Conservation (phyloP, 2,888 invertebrate species). For the Synergus laeviventris region DNA sequence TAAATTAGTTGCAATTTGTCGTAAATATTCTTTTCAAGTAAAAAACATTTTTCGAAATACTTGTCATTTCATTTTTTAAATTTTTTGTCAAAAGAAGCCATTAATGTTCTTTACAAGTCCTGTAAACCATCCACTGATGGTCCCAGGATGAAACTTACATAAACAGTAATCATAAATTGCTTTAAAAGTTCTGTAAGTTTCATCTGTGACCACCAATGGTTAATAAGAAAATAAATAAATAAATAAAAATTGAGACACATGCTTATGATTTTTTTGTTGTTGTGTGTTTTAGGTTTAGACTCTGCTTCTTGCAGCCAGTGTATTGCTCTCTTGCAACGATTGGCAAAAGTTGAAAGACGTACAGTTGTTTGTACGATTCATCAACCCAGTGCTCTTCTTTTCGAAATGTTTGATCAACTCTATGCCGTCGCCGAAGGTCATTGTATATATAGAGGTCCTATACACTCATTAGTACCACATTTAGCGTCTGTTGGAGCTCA, state of each 20-base stretch:
- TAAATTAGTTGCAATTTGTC: background rate
- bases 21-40: background rate
- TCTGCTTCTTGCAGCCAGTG: conserved; percentile 92
- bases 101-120: too few species aligned
- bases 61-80: too few species aligned
- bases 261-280: background rate
- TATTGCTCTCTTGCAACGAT: conserved; percentile 85
- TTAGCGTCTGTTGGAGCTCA: conserved; percentile 84
- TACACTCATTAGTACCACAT: conserved; percentile 86
- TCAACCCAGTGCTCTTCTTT: conserved; percentile 93
- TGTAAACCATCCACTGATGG: too few species aligned
- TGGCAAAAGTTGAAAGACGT: conserved; percentile 88
- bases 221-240: too few species aligned
- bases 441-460: conserved; percentile 90
- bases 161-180: too few species aligned
- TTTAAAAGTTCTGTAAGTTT: too few species aligned
- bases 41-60: too few species aligned
- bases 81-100: too few species aligned
- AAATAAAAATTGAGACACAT: too few species aligned
- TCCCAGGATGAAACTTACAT: too few species aligned
- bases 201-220: too few species aligned
- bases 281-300: conserved; percentile 84
- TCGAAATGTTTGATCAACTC: conserved; percentile 94
- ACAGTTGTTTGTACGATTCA: conserved; percentile 96
- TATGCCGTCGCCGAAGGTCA: conserved; percentile 90